A percentile compares a stretch with the other conserved stretches of the same genome.
Evolutionary conservation across 2,797 vertebrate species (phyloP).

Genomic region (Rhinophrynus dorsalis): DNA sequence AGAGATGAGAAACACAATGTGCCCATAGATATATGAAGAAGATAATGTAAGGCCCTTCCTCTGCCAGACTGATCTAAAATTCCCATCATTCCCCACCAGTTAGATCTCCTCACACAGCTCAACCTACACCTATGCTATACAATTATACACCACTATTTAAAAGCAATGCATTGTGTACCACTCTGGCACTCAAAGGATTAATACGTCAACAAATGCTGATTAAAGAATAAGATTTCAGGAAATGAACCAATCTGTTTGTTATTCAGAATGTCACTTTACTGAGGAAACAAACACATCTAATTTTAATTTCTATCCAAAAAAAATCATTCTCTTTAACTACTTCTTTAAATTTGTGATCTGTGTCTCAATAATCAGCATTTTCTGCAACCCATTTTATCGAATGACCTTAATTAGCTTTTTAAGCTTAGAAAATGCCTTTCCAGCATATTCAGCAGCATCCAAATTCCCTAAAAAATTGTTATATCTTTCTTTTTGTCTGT

Average conservation of each 20-base stretch:
- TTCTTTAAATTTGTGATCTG: not conserved
- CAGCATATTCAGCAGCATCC: slow-evolving; percentile 52
- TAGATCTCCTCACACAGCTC: too few relatives aligned
- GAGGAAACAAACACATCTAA: slow-evolving; percentile 47
- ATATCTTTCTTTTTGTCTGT: slow-evolving; percentile 52
- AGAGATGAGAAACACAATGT: too few relatives aligned
- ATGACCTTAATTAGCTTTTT: slow-evolving; percentile 51
- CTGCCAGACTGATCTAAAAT: too few relatives aligned
- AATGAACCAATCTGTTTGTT: slow-evolving; percentile 45
- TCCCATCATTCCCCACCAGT: too few relatives aligned
- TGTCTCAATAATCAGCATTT: slow-evolving; percentile 38
- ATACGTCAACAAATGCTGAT: slow-evolving; percentile 13
- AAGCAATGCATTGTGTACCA: too few relatives aligned
- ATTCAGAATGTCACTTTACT: slow-evolving; percentile 37
- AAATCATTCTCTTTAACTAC: slow-evolving; percentile 25
- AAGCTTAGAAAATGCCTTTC: slow-evolving; percentile 44
- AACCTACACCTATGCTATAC: too few relatives aligned
- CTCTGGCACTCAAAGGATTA: too few relatives aligned
- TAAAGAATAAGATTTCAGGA: slow-evolving; percentile 40
- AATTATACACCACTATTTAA: too few relatives aligned
- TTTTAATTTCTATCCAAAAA: slow-evolving; percentile 33
- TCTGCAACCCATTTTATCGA: slow-evolving; percentile 47
- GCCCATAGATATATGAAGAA: too few relatives aligned
- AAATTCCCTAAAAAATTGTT: slow-evolving; percentile 54
- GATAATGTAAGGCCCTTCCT: too few relatives aligned